Evolutionary conservation across 2,888 invertebrate species (phyloP).

Genomic region (Branchellion lobata): DNA sequence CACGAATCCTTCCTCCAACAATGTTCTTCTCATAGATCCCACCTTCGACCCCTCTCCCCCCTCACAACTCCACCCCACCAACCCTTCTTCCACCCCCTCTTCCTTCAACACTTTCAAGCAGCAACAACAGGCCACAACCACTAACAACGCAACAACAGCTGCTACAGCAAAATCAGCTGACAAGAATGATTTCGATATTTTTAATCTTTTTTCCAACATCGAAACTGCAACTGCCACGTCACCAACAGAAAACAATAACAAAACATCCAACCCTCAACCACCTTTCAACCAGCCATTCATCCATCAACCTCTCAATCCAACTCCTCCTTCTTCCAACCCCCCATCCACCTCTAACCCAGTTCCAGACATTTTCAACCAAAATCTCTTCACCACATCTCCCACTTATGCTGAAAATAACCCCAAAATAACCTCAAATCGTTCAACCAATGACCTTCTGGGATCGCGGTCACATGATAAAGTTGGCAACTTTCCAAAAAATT

Average conservation of each 20-base stretch:
- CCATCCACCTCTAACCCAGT: too few species aligned
- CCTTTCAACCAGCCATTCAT: background rate
- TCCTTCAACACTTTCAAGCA: too few species aligned
- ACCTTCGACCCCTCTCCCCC: too few species aligned
- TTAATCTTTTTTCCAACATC: background rate
- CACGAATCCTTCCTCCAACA: background rate
- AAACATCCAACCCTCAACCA: background rate
- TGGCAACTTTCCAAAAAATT: constrained; percentile 6
- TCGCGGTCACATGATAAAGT: background rate
- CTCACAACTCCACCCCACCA: too few species aligned
- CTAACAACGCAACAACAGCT: too few species aligned
- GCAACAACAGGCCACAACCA: too few species aligned
- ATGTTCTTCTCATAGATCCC: too few species aligned
- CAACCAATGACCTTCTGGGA: constrained; percentile 7
- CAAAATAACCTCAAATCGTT: background rate
- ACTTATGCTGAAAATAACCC: background rate
- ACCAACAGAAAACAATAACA: too few species aligned
- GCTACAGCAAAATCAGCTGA: background rate
- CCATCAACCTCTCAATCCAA: background rate
- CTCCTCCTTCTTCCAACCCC: background rate
- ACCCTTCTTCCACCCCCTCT: too few species aligned
- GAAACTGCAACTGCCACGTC: background rate
- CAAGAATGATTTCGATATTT: background rate
- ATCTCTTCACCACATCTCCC: background rate
- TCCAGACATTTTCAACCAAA: too few species aligned